Evolutionary conservation across 2,888 invertebrate genomes (phyloP).

Genomic region (Yponomeuta plumbellus): DNA sequence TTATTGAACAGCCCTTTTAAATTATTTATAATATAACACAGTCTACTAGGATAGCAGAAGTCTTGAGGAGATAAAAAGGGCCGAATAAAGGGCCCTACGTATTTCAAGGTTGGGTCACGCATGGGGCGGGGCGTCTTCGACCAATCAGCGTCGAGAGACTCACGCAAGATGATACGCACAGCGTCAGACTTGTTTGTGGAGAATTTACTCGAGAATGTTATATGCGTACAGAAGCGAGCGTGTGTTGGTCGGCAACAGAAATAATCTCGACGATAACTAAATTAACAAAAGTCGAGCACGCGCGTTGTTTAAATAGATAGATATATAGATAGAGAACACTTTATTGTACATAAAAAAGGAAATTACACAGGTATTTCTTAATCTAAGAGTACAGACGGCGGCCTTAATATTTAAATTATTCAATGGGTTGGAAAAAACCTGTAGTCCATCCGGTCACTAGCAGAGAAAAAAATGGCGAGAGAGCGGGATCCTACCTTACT

Average conservation of each 20-base stretch:
- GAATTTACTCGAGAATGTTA: neutral
- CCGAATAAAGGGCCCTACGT: slow-evolving; percentile 58
- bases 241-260: neutral
- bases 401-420: no score
- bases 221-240: slow-evolving; percentile 14
- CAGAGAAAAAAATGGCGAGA: no score
- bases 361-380: no score
- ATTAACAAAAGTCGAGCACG: neutral
- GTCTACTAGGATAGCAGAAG: slow-evolving; percentile 63
- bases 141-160: slow-evolving; percentile 54
- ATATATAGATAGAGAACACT: no score
- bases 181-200: slow-evolving; percentile 10
- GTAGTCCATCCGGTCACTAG: no score
- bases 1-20: slow-evolving; percentile 67
- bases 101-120: slow-evolving; percentile 68
- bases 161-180: slow-evolving; percentile 65
- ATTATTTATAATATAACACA: slow-evolving; percentile 78
- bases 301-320: no score
- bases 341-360: no score
- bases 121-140: slow-evolving; percentile 63
- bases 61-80: slow-evolving; percentile 60
- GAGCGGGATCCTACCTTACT: no score
- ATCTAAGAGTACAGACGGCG: no score
- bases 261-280: neutral
- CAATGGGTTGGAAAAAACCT: no score